Evolutionary conservation across 2,888 invertebrate genomes (phyloP).

Genomic region (Sinhomidia bicolor): DNA sequence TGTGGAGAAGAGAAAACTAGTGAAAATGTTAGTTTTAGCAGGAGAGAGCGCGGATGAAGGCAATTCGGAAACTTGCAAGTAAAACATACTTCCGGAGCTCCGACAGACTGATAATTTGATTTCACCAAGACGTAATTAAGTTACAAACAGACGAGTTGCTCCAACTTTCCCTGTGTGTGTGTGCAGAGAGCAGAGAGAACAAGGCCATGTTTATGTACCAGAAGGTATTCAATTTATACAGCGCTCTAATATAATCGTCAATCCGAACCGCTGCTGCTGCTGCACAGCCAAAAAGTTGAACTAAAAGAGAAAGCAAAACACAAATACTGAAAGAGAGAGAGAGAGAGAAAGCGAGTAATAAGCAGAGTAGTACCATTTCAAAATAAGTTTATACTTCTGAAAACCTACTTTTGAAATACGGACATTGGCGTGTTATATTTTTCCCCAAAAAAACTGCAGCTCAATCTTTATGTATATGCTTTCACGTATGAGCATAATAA

Average conservation of each 20-base stretch:
- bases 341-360: constrained; percentile 9
- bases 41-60: constrained; percentile 47
- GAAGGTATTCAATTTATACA: constrained; percentile 13
- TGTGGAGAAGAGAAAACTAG: background rate
- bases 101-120: constrained; percentile 70
- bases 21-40: constrained; percentile 45
- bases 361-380: constrained; percentile 1
- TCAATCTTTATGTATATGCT: too few species aligned
- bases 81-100: constrained; percentile 67
- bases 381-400: constrained; percentile 21
- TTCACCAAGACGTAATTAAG: constrained; percentile 68
- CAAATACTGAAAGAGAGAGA: background rate
- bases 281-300: background rate
- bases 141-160: constrained; percentile 66
- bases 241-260: constrained; percentile 20
- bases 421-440: background rate
- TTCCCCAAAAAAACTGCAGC: background rate
- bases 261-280: background rate
- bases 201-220: constrained; percentile 35
- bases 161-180: constrained; percentile 41
- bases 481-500: too few species aligned
- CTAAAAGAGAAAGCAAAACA: background rate
- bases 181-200: too few species aligned
- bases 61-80: constrained; percentile 59
- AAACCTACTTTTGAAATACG: constrained; percentile 31